Base-by-base conservation (phyloP, 2,888 invertebrate species). In the Trichogramma dendrolimi region DNA sequence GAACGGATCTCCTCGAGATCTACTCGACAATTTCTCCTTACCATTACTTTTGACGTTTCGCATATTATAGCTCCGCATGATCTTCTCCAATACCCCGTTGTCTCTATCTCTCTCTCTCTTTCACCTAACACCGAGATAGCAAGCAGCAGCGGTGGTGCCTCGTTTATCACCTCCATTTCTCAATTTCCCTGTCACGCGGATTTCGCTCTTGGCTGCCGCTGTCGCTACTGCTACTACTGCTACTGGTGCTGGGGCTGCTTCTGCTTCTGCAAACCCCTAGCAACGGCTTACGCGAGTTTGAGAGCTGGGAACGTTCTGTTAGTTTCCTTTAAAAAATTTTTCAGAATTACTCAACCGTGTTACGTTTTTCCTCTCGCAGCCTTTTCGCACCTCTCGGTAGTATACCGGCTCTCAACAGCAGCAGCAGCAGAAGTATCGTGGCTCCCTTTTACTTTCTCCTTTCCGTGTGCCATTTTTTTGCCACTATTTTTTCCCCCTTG, bases 91-190 rank as follows among this genome's bases (percentile, higher is more conserved):
- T 50, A 50, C 14, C 52, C 14, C 14, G 47, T 58, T 58, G 44
- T 58, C 52, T 46, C 47, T 14, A 14, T 14, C 14, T 14, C 14
- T 14, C 14, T 14, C 14, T 14, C 14, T 14, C 14, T 2, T 14
- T 14, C 14, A 2, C 14, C 14, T 14, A 14, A 2, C 14, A 14
- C 1, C 14, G 14, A 14, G 14, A 14, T 14, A 14, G 14, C 14
- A 14, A 1, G 14, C 14, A 39, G 40, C 27, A 43, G 11, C 38
- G 6, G 46, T 44, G 14, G 4, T 44, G 4, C 14, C 58, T 46
- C 60, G 43, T 47, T 53, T 43, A 43, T 60, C 60, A 43, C 41
- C 44, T 46, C 54, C 55, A 49, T 55, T 53, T 55, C 50, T 55
- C 44, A 54, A 49, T 58, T 52, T 58, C 41, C 56, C 42, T 48